Evolutionary conservation across 2,888 invertebrate genomes (phyloP).

Genomic region (Nebria brevicollis): DNA sequence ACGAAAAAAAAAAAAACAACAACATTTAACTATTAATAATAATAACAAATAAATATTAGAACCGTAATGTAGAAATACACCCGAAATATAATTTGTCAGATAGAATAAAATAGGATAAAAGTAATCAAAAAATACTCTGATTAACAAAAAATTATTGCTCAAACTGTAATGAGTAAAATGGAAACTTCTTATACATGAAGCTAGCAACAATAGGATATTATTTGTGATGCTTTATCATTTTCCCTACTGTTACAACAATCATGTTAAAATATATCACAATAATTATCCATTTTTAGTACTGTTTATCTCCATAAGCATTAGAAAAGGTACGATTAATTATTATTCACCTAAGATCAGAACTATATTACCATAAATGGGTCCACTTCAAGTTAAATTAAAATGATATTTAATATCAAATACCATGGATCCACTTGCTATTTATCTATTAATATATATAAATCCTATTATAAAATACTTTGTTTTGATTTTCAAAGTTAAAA

Average conservation of each 20-base stretch:
- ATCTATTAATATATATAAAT: background rate
- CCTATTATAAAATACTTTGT: background rate
- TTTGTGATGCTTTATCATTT: background rate
- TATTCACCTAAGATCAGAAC: background rate
- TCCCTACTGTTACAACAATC: background rate
- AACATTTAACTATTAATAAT: background rate
- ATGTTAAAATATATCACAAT: constrained; percentile 43
- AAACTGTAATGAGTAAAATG: background rate
- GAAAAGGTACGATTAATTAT: constrained; percentile 33
- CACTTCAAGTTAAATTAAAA: background rate
- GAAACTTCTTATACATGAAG: background rate
- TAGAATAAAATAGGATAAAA: background rate
- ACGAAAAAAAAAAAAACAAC: background rate
- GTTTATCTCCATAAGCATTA: constrained; percentile 31
- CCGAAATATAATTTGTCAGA: background rate
- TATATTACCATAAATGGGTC: background rate
- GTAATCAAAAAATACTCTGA: background rate
- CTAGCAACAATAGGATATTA: background rate
- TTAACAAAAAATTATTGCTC: background rate
- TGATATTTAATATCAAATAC: background rate
- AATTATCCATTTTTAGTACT: constrained; percentile 19
- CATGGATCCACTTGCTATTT: background rate
- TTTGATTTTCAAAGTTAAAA: background rate
- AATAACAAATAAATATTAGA: background rate
- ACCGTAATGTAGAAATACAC: background rate